A percentile compares a stretch with the other conserved stretches of the same genome.
phyloP scores from a whole-genome alignment of 2,888 invertebrate genomes.

The Nebria brevicollis region DNA sequence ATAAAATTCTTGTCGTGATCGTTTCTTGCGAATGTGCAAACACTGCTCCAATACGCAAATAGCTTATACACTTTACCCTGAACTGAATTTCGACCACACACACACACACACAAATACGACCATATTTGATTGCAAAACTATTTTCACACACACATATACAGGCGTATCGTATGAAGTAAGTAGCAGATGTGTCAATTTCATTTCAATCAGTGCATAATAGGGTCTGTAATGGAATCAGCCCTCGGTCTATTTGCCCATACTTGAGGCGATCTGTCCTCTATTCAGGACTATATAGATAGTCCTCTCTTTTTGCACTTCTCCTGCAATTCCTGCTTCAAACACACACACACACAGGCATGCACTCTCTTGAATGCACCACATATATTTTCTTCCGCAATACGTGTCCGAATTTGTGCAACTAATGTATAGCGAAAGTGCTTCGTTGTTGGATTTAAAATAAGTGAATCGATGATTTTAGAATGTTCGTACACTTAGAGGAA shows the following conservation, averaged over 20 bases:
- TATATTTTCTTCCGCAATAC: not conserved
- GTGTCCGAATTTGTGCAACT: not conserved
- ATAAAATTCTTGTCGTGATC: constrained; percentile 31
- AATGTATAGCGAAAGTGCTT: too few relatives aligned
- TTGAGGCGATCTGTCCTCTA: constrained; percentile 49
- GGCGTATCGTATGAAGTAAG: constrained; percentile 54
- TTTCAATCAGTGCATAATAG: constrained; percentile 65
- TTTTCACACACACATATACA: not conserved
- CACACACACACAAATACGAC: not conserved
- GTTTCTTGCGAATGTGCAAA: constrained; percentile 26
- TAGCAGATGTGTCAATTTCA: constrained; percentile 66
- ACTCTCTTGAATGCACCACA: constrained; percentile 2
- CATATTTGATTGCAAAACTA: not conserved
- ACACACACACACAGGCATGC: not conserved
- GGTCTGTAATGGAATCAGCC: constrained; percentile 64
- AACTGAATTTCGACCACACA: not conserved
- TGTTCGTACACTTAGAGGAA: too few relatives aligned
- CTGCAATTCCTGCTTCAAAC: not conserved
- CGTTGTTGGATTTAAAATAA: too few relatives aligned
- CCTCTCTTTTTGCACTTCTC: constrained; percentile 2
- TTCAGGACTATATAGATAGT: constrained; percentile 17
- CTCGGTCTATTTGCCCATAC: constrained; percentile 65
- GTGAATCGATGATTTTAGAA: too few relatives aligned
- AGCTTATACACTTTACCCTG: not conserved
- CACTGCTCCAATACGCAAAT: constrained; percentile 26